phyloP scores from a whole-genome alignment of 2,113 vertebrate species.

The Pipra filicauda region DNA sequence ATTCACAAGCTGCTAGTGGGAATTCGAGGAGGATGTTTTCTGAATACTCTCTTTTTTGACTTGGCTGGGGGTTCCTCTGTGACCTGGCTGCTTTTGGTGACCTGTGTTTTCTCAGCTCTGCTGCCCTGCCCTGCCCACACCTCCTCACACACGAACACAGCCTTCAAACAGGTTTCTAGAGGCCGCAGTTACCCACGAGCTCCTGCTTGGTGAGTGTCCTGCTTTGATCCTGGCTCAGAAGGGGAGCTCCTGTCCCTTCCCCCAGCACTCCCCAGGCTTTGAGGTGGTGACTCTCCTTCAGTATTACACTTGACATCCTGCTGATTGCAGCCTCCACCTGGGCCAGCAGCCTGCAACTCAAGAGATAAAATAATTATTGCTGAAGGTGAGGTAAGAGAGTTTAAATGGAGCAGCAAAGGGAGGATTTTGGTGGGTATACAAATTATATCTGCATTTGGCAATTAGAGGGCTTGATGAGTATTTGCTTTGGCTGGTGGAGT shows the following conservation, averaged over 20 bases:
- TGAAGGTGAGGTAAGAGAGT: neutral
- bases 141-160: neutral
- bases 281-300: slow-evolving; percentile 78
- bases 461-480: neutral
- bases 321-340: slow-evolving; percentile 47
- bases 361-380: neutral
- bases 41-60: neutral
- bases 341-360: slow-evolving; percentile 4
- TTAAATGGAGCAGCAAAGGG: neutral
- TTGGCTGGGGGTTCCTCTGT: neutral
- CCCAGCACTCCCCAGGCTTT: slow-evolving; percentile 81
- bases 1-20: neutral
- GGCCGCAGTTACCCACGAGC: slow-evolving; percentile 72
- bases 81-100: neutral
- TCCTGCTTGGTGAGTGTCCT: slow-evolving; percentile 73
- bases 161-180: neutral
- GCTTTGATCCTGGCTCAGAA: slow-evolving; percentile 74
- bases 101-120: neutral
- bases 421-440: neutral
- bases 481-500: neutral
- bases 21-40: neutral
- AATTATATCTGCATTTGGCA: neutral
- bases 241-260: slow-evolving; percentile 76
- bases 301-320: slow-evolving; percentile 72
- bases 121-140: neutral